phyloP scores from a whole-genome alignment of 2,888 invertebrate species.

The Empis stercorea region DNA sequence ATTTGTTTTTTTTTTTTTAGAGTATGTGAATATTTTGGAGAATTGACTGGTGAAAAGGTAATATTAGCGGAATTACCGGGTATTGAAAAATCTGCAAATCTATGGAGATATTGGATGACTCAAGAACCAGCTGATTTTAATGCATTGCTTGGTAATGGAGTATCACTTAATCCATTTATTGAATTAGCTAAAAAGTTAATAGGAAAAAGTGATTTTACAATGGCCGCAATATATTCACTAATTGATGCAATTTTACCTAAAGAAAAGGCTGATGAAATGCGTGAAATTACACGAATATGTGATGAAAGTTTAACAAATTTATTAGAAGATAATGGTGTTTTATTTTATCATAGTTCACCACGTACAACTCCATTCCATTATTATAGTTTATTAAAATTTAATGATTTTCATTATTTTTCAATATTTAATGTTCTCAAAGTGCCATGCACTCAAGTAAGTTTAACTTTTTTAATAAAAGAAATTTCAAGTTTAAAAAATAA shows the following conservation, averaged over 20 bases:
- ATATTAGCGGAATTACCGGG: constrained; percentile 25
- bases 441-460: constrained; percentile 63
- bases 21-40: constrained; percentile 35
- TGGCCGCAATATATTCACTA: constrained; percentile 54
- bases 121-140: constrained; percentile 53
- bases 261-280: constrained; percentile 52
- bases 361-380: constrained; percentile 71
- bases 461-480: neutral
- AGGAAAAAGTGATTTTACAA: constrained; percentile 49
- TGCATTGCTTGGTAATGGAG: constrained; percentile 48
- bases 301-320: constrained; percentile 47
- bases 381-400: constrained; percentile 59
- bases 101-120: constrained; percentile 69
- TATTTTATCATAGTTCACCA: constrained; percentile 73
- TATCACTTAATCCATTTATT: constrained; percentile 39
- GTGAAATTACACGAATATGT: constrained; percentile 43
- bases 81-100: constrained; percentile 40
- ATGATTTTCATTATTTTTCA: constrained; percentile 75
- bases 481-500: too few relatives aligned
- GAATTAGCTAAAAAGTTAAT: constrained; percentile 49
- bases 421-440: constrained; percentile 73
- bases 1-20: constrained; percentile 21
- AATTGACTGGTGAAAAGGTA: constrained; percentile 25
- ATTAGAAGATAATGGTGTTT: constrained; percentile 64
- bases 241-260: constrained; percentile 51